phyloP scores from a whole-genome alignment of 2,113 vertebrate species.

The Melospiza georgiana region DNA sequence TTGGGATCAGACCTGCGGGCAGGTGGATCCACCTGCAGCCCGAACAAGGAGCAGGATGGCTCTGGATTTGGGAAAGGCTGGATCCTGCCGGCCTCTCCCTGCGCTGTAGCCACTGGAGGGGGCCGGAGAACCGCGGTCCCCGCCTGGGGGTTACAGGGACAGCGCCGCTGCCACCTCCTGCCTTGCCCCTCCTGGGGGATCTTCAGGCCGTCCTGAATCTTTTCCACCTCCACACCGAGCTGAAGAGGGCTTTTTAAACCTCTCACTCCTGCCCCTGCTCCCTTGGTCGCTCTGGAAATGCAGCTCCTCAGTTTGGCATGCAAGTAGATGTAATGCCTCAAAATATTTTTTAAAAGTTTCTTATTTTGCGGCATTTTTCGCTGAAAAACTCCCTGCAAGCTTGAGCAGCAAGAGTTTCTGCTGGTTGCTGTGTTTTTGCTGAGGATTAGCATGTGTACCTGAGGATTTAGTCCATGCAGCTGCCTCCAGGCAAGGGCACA shows the following conservation, averaged over 20 bases:
- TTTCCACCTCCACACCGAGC: background rate
- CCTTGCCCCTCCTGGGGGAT: background rate
- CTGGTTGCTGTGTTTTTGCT: background rate
- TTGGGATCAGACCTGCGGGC: background rate
- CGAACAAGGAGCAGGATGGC: background rate
- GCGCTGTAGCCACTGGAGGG: constrained; percentile 47
- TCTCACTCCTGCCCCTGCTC: background rate
- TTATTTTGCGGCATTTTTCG: fast-evolving
- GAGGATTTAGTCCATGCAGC: background rate
- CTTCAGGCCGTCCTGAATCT: background rate
- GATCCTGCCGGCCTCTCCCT: background rate
- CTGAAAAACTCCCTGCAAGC: background rate
- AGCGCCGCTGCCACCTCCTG: background rate
- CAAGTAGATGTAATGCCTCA: background rate
- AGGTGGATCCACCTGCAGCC: background rate
- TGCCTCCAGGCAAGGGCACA: background rate
- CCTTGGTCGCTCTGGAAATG: background rate
- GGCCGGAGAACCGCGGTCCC: constrained; percentile 25
- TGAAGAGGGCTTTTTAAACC: background rate
- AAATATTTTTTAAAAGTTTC: background rate
- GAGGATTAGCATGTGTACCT: background rate
- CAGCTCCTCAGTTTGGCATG: background rate
- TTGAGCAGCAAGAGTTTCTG: background rate
- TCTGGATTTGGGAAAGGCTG: background rate
- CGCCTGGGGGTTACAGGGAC: background rate